Percentiles rank a stretch among this genome's conserved stretches.
Conservation (phyloP, 2,888 invertebrate genomes). For the Fragum sueziense region DNA sequence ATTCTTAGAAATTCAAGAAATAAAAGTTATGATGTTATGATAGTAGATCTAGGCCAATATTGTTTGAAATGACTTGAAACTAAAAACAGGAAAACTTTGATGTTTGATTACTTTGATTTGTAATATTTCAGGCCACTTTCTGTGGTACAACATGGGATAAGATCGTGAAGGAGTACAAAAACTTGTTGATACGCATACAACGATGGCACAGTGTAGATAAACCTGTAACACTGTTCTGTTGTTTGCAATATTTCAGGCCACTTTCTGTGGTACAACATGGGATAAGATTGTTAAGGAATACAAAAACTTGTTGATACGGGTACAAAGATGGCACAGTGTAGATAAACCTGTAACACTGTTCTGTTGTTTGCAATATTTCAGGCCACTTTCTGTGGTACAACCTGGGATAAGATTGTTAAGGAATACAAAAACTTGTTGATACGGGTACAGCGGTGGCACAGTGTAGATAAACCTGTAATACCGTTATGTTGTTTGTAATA, state of each 20-base stretch:
- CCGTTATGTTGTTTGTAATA: no score
- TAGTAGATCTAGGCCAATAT: no score
- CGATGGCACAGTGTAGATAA: slow-evolving; percentile 73
- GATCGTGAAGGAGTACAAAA: slow-evolving; percentile 77
- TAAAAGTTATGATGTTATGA: no score
- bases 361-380: slow-evolving; percentile 58
- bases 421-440: slow-evolving; percentile 76
- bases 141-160: slow-evolving; percentile 73
- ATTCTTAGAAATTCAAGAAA: no score
- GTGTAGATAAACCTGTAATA: slow-evolving; percentile 70
- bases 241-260: slow-evolving; percentile 65
- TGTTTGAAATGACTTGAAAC: no score
- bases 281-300: slow-evolving; percentile 76
- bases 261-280: slow-evolving; percentile 73
- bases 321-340: slow-evolving; percentile 76
- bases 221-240: slow-evolving; percentile 73
- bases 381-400: slow-evolving; percentile 72
- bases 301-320: slow-evolving; percentile 70
- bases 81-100: no score
- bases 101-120: no score
- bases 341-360: slow-evolving; percentile 73
- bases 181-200: slow-evolving; percentile 74
- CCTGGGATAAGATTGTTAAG: slow-evolving; percentile 73
- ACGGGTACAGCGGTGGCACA: slow-evolving; percentile 75
- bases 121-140: slow-evolving; percentile 67